Evolutionary conservation across 2,797 vertebrate genomes (phyloP).

Genomic region (Clarias pachynema): DNA sequence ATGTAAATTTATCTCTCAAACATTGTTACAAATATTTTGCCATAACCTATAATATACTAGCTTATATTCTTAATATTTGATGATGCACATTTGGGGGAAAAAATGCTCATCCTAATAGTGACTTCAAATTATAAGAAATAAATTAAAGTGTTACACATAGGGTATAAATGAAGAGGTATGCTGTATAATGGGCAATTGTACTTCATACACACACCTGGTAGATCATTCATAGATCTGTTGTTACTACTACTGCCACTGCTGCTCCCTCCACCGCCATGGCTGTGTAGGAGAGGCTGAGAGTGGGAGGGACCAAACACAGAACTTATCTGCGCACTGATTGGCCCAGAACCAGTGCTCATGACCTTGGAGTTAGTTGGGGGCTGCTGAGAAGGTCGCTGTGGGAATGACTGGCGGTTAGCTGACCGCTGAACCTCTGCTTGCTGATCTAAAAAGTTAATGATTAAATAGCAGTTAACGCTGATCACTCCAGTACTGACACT

Average conservation of each 20-base stretch:
- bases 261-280: conserved; percentile 59
- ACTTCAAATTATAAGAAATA: background rate
- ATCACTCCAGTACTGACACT: background rate
- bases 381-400: conserved; percentile 69
- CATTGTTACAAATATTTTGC: background rate
- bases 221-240: conserved; percentile 69
- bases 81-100: background rate
- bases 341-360: conserved; percentile 64
- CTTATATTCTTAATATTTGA: background rate
- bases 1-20: background rate
- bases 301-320: conserved; percentile 71
- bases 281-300: conserved; percentile 71
- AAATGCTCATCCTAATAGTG: background rate
- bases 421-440: conserved; percentile 71
- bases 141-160: background rate
- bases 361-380: conserved; percentile 69
- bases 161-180: background rate
- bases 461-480: conserved; percentile 38
- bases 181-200: background rate
- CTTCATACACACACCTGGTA: conserved; percentile 51
- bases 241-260: conserved; percentile 61
- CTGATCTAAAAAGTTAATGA: conserved; percentile 66
- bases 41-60: background rate
- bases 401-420: conserved; percentile 70
- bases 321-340: conserved; percentile 71